Base-by-base conservation (phyloP, 1,140 invertebrate species). In the Bombus confusus region DNA sequence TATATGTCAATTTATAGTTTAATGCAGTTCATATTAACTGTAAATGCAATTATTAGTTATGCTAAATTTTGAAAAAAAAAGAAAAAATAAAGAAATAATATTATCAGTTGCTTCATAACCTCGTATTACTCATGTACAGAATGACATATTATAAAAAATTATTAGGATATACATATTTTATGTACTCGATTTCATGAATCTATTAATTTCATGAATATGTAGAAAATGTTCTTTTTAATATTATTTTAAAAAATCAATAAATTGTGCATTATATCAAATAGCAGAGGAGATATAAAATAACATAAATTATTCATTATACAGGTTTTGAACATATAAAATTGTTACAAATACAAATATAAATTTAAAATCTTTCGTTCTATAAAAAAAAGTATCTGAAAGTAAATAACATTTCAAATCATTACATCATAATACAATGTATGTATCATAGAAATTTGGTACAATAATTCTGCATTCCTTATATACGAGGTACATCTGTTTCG, bases 41-140 rank as follows among this genome's bases (percentile, higher is more conserved):
- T 82, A 82, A 75, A 82, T 66, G 71, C 57, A 62, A n/a, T 43
- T 80, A 57, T 6, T 79, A n/a, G 22, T 37, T 28, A 39, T 39
- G 3, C 6, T 9, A 52, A 6, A 69, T 68, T 37, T 80, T 43
- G 18, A 18, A 0, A 52, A 52, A 18, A 47, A 47, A 43, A 13
- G 3, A 3, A 43, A 43, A 43, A 13, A 13, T 13, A 0, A 13
- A 12, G 0, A 41, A 47, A 13, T 28, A 62, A 62, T n/a, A 62
- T 62, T 59, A 59, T 59, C 28, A 62, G 4, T 62, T 13, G 10
- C 28, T 62, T n/a, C 12, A 62, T n/a, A 52, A 66, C 47, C 47
- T 37, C 25, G 47, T 62, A 22, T n/a, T 22, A 78, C 34, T n/a
- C 39, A 78, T 66, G 25, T 78, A 57, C 43, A 25, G 3, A 64